Percentiles rank a stretch among this genome's conserved stretches.
These are phyloP conservation scores for Pimephales promelas DNA, from an alignment of 2,113 vertebrate species.

Conservation along the genomic window DNA sequence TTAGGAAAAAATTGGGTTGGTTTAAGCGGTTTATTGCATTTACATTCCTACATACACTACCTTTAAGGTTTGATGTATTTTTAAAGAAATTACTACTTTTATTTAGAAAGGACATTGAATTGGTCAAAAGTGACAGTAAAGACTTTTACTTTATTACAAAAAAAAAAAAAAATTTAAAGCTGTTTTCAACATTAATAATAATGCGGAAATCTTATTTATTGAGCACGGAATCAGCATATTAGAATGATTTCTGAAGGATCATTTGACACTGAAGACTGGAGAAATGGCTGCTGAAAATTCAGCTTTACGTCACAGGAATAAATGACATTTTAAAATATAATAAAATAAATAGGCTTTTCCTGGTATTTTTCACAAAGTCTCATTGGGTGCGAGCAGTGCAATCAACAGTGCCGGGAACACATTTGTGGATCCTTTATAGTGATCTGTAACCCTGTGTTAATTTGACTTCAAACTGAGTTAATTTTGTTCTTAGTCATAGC, in stretches of 20 bases:
- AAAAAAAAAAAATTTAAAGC: too few species aligned
- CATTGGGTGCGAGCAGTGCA: not conserved
- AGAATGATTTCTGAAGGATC: not conserved
- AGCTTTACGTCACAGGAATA: not conserved
- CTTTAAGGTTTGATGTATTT: not conserved
- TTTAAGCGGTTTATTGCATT: conserved; percentile 11
- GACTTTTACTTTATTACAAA: too few species aligned
- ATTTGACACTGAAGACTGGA: not conserved
- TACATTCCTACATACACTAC: not conserved
- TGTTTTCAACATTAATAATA: too few species aligned
- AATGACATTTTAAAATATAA: not conserved
- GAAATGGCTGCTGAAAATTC: not conserved
- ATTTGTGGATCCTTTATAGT: not conserved
- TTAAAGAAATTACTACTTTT: not conserved
- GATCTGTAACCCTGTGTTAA: not conserved
- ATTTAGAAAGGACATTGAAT: not conserved
- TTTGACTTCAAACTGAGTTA: not conserved
- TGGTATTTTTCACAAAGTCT: not conserved
- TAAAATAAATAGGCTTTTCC: not conserved
- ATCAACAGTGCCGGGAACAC: not conserved
- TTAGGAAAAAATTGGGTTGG: not conserved
- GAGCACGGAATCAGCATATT: not conserved
- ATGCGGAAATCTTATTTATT: not conserved
- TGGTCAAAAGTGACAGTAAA: too few species aligned
- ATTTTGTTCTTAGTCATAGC: not conserved